Percentiles rank a stretch among this genome's conserved stretches.
Conservation (phyloP, 1,140 invertebrate species). For the Caenorhabditis latens region DNA sequence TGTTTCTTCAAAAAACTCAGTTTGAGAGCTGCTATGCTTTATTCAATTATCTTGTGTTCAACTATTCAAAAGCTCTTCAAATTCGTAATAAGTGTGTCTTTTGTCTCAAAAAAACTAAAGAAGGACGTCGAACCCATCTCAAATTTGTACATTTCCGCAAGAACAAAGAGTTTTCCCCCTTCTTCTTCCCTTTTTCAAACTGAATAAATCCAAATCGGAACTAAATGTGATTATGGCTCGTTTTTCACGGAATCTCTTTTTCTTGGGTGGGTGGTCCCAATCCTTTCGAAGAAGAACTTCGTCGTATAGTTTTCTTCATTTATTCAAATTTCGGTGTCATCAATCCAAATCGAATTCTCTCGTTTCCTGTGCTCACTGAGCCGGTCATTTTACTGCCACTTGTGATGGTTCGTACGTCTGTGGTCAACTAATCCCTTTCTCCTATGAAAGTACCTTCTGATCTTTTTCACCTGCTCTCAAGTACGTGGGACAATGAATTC, state of each 20-base stretch:
- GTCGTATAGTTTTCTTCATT: conserved; percentile 38
- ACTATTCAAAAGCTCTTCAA: conserved; percentile 44
- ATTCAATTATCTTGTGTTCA: conserved; percentile 32
- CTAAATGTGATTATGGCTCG: conserved; percentile 51
- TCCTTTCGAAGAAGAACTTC: neutral
- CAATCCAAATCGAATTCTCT: neutral
- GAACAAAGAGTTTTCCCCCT: conserved; percentile 9
- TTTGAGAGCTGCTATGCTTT: neutral
- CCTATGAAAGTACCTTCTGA: neutral
- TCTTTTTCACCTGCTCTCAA: conserved; percentile 41
- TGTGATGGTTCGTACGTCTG: neutral
- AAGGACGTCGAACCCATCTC: neutral
- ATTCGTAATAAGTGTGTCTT: conserved; percentile 40
- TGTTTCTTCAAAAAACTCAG: neutral
- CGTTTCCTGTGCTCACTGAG: conserved; percentile 36
- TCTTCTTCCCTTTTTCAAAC: neutral
- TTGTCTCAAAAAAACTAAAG: neutral
- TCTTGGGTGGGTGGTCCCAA: neutral
- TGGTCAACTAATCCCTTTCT: neutral
- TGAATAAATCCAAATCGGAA: neutral
- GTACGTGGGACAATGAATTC: neutral
- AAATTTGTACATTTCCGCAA: neutral
- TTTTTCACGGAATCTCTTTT: conserved; percentile 7
- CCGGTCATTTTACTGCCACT: conserved; percentile 32
- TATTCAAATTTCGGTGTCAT: neutral